These are phyloP conservation scores for Gerris lacustris DNA, from an alignment of 2,888 invertebrate genomes.

Conservation along the genomic window DNA sequence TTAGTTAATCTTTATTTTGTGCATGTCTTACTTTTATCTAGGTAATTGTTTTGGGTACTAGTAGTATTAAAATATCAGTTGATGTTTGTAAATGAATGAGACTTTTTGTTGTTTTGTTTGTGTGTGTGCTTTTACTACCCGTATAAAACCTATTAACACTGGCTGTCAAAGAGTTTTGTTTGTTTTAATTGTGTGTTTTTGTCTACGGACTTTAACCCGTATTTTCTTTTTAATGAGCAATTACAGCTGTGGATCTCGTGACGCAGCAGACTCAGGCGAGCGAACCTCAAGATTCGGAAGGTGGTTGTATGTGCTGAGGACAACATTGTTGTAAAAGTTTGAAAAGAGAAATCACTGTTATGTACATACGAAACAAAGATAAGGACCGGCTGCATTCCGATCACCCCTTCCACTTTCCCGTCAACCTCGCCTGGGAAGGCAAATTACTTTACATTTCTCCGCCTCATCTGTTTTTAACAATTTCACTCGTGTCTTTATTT, in stretches of 20 bases:
- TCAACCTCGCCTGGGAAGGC: neutral
- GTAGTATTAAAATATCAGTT: too few species aligned
- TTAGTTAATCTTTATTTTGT: too few species aligned
- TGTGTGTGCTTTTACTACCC: too few species aligned
- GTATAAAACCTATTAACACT: too few species aligned
- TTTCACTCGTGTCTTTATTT: too few species aligned
- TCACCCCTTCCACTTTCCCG: neutral
- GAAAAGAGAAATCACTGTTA: neutral
- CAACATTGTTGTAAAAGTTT: neutral
- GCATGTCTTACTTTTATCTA: too few species aligned
- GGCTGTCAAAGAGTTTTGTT: too few species aligned
- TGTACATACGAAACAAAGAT: neutral
- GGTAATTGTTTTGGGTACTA: too few species aligned
- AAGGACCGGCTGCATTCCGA: neutral
- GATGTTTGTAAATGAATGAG: too few species aligned
- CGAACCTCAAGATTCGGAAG: conserved; percentile 65
- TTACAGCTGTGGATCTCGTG: conserved; percentile 66
- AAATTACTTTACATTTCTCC: neutral
- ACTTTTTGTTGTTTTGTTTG: too few species aligned
- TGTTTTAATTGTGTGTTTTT: too few species aligned
- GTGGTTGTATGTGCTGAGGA: conserved; percentile 69
- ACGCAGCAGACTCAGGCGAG: conserved; percentile 67
- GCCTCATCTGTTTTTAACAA: neutral
- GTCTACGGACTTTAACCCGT: neutral
- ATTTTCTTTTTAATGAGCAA: neutral